Conservation (phyloP, 2,888 invertebrate species). For the Scrobipalpa atriplicella region DNA sequence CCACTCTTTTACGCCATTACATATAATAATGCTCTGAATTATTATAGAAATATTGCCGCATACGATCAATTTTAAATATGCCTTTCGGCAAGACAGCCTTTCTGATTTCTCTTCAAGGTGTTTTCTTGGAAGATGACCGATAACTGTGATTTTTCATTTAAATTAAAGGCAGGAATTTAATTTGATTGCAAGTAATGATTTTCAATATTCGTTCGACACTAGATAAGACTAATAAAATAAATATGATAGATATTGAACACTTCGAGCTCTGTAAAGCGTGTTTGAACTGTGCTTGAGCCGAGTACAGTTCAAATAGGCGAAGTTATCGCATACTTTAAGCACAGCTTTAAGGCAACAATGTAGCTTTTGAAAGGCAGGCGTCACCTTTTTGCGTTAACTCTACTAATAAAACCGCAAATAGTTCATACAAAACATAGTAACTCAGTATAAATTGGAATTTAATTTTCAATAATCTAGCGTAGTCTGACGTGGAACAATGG, state of each 20-base stretch:
- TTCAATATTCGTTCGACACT: too few relatives aligned
- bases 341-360: conserved; percentile 12
- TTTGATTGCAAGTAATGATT: too few relatives aligned
- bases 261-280: too few relatives aligned
- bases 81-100: conserved; percentile 50
- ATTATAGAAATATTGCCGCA: conserved; percentile 56
- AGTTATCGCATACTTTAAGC: neutral
- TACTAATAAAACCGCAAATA: conserved; percentile 16
- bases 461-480: conserved; percentile 27
- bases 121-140: conserved; percentile 51
- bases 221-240: neutral
- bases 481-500: conserved; percentile 28
- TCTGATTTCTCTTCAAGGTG: conserved; percentile 38
- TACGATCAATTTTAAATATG: conserved; percentile 35
- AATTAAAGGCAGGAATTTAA: too few relatives aligned
- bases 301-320: neutral
- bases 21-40: conserved; percentile 67
- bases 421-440: conserved; percentile 10
- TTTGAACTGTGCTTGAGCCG: neutral
- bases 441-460: conserved; percentile 19
- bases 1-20: conserved; percentile 68
- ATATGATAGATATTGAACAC: neutral
- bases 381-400: conserved; percentile 5
- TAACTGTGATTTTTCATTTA: conserved; percentile 37
- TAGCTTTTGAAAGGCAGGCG: conserved; percentile 9